A percentile compares a stretch with the other conserved stretches of the same genome.
Evolutionary conservation across 2,113 vertebrate genomes (phyloP).

Genomic region (Tautogolabrus adspersus): DNA sequence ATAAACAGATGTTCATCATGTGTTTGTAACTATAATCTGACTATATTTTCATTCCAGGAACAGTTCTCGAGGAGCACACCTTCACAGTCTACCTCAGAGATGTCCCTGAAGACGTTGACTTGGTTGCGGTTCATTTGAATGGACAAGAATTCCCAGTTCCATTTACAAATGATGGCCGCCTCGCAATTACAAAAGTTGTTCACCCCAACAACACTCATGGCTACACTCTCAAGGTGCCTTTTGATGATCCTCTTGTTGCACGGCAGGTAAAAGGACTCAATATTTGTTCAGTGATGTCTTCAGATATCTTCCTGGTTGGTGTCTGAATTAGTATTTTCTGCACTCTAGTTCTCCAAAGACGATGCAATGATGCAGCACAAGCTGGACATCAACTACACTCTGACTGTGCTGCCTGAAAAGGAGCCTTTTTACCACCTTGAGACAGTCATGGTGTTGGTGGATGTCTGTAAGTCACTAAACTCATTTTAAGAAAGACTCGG

Average conservation of each 20-base stretch:
- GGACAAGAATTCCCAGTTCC: neutral
- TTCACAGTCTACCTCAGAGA: conserved; percentile 69
- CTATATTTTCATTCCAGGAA: conserved; percentile 6
- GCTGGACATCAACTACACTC: conserved; percentile 70
- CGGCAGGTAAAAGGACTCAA: conserved; percentile 40
- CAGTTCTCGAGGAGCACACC: conserved; percentile 1
- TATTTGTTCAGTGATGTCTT: neutral
- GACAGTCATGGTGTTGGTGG: conserved; percentile 17
- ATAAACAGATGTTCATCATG: neutral
- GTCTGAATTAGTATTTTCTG: neutral
- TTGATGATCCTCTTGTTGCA: conserved; percentile 52
- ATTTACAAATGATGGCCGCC: neutral
- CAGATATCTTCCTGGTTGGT: no score
- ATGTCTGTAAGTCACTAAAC: conserved; percentile 68
- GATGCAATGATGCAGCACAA: conserved; percentile 39
- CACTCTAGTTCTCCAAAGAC: conserved; percentile 51
- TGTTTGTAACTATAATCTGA: neutral
- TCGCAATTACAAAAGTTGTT: neutral
- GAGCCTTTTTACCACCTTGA: conserved; percentile 36
- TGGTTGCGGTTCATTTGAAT: conserved; percentile 65
- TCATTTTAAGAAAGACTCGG: no score
- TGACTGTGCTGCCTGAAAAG: conserved; percentile 57
- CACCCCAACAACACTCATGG: conserved; percentile 50
- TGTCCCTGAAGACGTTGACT: conserved; percentile 64
- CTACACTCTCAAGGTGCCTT: conserved; percentile 70